Evolutionary conservation across 2,888 invertebrate species (phyloP), one percentile per base, ranked within the genome.

Genomic region (Hemithea aestivaria): DNA sequence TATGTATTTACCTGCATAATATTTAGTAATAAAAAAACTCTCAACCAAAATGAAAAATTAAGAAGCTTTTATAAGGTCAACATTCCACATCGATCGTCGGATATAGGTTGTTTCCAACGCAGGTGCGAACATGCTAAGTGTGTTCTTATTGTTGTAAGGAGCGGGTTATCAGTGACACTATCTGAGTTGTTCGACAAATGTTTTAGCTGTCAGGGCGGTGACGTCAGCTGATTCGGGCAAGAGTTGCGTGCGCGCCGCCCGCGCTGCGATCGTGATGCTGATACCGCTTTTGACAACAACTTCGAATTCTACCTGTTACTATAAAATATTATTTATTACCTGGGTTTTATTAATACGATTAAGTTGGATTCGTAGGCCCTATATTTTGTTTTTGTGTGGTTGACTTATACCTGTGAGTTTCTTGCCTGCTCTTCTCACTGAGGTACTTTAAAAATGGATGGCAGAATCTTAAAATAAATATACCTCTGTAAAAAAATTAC

Each of bases 91-190:
- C 71, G 69, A 73, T 74, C 71, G 61, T 56, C 68, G 66, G 67
- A 56, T 57, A 76, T n/a, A n/a, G n/a, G n/a, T n/a, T n/a, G n/a
- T n/a, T n/a, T 74, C 39, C 74, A 74, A 75, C 57, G 85, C 87
- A 87, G 87, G 87, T 87, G 87, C 84, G 85, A 85, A 87, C 84
- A 84, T 81, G 82, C 76, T 84, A 87, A 87, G 84, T 87, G 84
- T 84, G 66, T 83, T 84, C 81, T 81, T 74, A 85, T 87, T 85
- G 84, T 87, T 83, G 74, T 82, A 81, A 82, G 81, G 85, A 78
- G 83, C 78, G 77, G 73, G 73, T 85, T 85, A 87, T 87, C 87
- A 75, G 74, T 87, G 87, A 87, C 87, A 85, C 84, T 83, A 87
- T 87, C 87, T 85, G 56, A 57, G 68, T 58, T 66, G 81, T 82